Evolutionary conservation across 2,797 vertebrate species (phyloP).

Genomic region (Pogoniulus pusillus): DNA sequence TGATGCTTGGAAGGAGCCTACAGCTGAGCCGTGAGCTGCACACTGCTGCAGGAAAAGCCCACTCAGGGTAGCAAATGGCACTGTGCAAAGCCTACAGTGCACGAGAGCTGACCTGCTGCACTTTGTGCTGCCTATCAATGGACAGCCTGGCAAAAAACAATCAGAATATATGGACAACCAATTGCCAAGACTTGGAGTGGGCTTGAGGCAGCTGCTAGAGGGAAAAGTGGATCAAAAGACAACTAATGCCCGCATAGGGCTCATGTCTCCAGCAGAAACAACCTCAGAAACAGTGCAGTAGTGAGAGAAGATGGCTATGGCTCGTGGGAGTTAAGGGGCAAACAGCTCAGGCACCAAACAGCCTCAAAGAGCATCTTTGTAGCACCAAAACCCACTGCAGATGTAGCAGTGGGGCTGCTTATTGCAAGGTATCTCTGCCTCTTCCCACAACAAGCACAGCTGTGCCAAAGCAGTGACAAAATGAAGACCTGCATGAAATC

Average conservation of each 20-base stretch:
- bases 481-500: rapidly evolving
- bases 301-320: background rate
- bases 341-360: background rate
- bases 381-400: background rate
- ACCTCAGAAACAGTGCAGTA: background rate
- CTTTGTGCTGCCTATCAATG: background rate
- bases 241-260: too few species aligned
- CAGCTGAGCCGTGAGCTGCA: background rate
- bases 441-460: background rate
- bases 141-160: background rate
- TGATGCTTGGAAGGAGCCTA: rapidly evolving
- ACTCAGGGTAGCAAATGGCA: background rate
- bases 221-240: background rate
- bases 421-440: background rate
- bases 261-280: background rate
- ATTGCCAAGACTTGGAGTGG: background rate
- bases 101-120: background rate
- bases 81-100: rapidly evolving
- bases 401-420: background rate
- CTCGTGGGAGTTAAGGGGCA: background rate
- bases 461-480: background rate
- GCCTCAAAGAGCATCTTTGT: background rate
- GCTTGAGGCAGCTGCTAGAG: background rate
- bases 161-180: background rate
- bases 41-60: background rate